A percentile compares a stretch with the other conserved stretches of the same genome.
Conservation (phyloP, 92 coral and sea anemone species). For the Parazoanthus atlanticus region DNA sequence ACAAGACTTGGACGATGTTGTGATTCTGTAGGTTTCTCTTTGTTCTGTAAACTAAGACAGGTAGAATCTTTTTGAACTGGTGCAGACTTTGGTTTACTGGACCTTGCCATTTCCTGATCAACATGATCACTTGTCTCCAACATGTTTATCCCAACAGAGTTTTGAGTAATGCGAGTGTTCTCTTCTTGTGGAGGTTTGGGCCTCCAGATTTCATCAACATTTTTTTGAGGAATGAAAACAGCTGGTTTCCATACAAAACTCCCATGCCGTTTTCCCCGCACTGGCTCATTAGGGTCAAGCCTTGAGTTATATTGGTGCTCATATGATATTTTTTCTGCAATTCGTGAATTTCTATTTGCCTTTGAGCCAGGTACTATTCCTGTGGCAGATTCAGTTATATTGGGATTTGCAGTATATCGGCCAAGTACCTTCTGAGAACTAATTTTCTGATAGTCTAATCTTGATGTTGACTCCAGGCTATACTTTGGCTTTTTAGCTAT, state of each 20-base stretch:
- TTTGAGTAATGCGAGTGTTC: not conserved
- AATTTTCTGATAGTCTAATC: conserved; percentile 74
- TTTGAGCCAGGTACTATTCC: conserved; percentile 46
- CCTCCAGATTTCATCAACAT: not conserved
- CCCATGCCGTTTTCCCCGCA: conserved; percentile 92
- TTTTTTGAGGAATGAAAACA: conserved; percentile 42
- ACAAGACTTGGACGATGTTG: not conserved
- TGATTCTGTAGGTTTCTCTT: not conserved
- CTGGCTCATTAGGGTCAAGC: conserved; percentile 86
- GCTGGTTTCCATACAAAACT: conserved; percentile 88
- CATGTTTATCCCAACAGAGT: not conserved
- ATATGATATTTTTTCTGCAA: conserved; percentile 86
- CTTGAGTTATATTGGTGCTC: conserved; percentile 97
- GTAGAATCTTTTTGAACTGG: conserved; percentile 13
- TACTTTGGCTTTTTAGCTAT: conserved; percentile 66
- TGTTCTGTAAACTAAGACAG: not conserved
- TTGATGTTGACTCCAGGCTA: conserved; percentile 84
- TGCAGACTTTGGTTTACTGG: conserved; percentile 9
- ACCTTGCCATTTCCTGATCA: not conserved
- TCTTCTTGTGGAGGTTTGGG: not conserved
- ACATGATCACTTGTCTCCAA: not conserved
- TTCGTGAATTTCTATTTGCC: conserved; percentile 9
- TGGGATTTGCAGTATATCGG: conserved; percentile 43
- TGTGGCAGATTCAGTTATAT: conserved; percentile 42
- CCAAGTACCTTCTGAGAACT: conserved; percentile 42